These are phyloP conservation scores for Troides helena DNA, from an alignment of 2,888 invertebrate species.

Conservation along the genomic window DNA sequence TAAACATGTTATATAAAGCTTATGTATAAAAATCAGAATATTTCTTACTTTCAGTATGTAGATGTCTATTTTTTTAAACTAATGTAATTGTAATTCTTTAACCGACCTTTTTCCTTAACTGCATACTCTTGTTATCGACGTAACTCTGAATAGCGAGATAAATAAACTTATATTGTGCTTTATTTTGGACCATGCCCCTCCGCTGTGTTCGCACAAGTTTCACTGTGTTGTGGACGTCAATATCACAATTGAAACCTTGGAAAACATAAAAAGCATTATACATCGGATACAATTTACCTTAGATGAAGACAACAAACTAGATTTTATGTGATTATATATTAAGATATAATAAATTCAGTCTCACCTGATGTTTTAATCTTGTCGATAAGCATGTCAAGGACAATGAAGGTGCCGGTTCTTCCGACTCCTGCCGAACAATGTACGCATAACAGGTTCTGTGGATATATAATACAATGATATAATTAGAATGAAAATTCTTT, in stretches of 20 bases:
- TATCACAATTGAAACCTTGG: conserved; percentile 91
- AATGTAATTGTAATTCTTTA: neutral
- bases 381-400: conserved; percentile 97
- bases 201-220: conserved; percentile 96
- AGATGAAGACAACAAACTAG: neutral
- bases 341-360: conserved; percentile 22
- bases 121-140: conserved; percentile 82
- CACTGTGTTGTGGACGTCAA: conserved; percentile 97
- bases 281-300: neutral
- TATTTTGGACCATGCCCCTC: conserved; percentile 99
- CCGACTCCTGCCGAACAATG: conserved; percentile 98
- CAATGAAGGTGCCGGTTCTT: conserved; percentile 98
- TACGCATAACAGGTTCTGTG: conserved; percentile 88
- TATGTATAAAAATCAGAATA: no score
- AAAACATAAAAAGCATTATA: neutral
- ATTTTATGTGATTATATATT: neutral
- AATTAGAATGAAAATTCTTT: neutral
- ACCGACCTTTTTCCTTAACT: conserved; percentile 42
- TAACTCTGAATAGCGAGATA: conserved; percentile 96
- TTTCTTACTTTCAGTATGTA: no score
- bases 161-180: conserved; percentile 98
- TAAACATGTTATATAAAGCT: no score
- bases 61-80: no score
- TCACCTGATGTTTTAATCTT: conserved; percentile 91
- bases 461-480: neutral